These are phyloP conservation scores for Allygus modestus DNA, from an alignment of 2,888 invertebrate species.

Conservation along the genomic window DNA sequence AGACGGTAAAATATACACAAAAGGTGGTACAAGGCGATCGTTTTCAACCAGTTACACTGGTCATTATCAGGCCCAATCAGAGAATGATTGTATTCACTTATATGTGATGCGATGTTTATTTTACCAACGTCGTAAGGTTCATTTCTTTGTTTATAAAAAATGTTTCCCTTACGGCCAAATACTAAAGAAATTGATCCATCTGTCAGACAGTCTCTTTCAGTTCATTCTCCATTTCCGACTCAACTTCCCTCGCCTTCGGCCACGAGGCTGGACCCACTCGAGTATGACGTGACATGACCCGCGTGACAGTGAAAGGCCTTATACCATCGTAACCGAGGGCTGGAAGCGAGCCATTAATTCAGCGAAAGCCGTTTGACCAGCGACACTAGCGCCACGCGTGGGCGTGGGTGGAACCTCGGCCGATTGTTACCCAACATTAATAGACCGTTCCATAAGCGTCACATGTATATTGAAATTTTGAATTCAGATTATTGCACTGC, in stretches of 20 bases:
- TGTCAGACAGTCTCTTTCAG: too few relatives aligned
- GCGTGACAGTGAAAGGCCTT: constrained; percentile 4
- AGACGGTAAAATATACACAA: too few relatives aligned
- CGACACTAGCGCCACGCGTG: neutral
- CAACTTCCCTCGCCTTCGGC: neutral
- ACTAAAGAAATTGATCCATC: too few relatives aligned
- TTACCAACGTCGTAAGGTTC: too few relatives aligned
- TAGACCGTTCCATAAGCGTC: neutral
- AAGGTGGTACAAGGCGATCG: too few relatives aligned
- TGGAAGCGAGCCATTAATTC: constrained; percentile 28
- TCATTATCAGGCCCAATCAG: too few relatives aligned
- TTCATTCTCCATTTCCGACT: too few relatives aligned
- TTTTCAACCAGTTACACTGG: too few relatives aligned
- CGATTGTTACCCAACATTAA: neutral
- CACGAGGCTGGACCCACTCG: neutral
- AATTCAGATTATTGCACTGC: neutral
- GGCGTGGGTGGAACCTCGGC: neutral
- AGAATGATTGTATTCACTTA: too few relatives aligned
- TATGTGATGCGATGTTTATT: too few relatives aligned
- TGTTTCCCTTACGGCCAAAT: too few relatives aligned
- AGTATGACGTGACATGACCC: constrained; percentile 15
- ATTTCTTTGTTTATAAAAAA: too few relatives aligned
- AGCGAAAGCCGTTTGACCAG: constrained; percentile 16
- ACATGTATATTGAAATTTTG: neutral
- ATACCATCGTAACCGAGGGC: constrained; percentile 4